A percentile compares a stretch with the other conserved stretches of the same genome.
Evolutionary conservation across 1,140 invertebrate genomes (phyloP).

Genomic region (Drosophila tani): DNA sequence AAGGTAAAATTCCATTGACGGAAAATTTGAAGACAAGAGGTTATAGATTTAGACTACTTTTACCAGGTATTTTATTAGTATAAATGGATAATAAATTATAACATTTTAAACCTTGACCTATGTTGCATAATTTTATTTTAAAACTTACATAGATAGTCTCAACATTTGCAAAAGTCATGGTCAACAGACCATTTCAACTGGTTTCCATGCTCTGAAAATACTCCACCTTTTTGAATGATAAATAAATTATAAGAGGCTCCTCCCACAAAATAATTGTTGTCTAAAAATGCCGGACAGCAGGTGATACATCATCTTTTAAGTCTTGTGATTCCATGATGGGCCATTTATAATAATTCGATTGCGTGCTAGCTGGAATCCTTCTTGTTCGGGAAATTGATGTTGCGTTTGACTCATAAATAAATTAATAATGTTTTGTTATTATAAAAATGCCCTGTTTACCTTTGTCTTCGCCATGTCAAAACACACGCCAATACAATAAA

Average conservation of each 20-base stretch:
- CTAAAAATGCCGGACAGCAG: constrained; percentile 6
- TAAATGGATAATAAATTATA: too few relatives aligned
- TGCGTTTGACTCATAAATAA: constrained; percentile 40
- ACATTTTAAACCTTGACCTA: not conserved
- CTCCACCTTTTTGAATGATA: not conserved
- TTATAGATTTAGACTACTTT: too few relatives aligned
- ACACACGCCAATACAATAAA: constrained; percentile 11
- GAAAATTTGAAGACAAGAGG: not conserved
- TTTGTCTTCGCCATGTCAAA: constrained; percentile 31
- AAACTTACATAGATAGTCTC: too few relatives aligned
- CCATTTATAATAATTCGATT: constrained; percentile 80
- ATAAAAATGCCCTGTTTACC: constrained; percentile 37
- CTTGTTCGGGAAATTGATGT: constrained; percentile 61
- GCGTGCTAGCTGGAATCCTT: constrained; percentile 51
- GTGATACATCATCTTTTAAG: constrained; percentile 66
- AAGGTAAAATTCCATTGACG: constrained; percentile 6
- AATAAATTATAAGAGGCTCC: not conserved
- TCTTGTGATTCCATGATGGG: constrained; percentile 77
- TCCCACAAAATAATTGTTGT: not conserved
- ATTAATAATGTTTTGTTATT: constrained; percentile 29
- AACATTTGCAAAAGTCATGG: too few relatives aligned
- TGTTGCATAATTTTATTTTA: too few relatives aligned
- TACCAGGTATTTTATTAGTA: too few relatives aligned
- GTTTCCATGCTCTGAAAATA: not conserved
- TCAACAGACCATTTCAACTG: not conserved